phyloP scores from a whole-genome alignment of 2,888 invertebrate genomes.

The Thera britannica region DNA sequence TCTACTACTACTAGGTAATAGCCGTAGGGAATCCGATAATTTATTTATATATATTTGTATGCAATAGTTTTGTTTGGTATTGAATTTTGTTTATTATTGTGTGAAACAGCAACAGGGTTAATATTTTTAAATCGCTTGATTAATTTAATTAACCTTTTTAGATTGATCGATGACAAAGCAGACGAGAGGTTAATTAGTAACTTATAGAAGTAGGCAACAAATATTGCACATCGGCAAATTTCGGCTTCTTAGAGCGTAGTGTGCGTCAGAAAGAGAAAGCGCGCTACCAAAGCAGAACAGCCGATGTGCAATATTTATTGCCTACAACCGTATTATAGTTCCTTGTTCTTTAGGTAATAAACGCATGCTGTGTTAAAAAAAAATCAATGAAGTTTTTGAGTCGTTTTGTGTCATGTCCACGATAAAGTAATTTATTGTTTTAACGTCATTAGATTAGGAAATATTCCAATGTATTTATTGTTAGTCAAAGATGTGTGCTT shows the following conservation, averaged over 20 bases:
- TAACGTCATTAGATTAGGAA: constrained; percentile 62
- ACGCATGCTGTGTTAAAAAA: constrained; percentile 61
- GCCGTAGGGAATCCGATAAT: constrained; percentile 2
- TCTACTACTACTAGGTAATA: too few species aligned
- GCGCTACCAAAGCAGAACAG: too few species aligned
- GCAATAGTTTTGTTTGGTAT: constrained; percentile 26
- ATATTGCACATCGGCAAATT: too few species aligned
- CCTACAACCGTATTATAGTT: background rate
- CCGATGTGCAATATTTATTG: too few species aligned
- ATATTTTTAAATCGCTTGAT: constrained; percentile 40
- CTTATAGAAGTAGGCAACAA: background rate
- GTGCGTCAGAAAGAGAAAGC: too few species aligned
- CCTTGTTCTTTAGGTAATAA: constrained; percentile 46
- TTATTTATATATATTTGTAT: constrained; percentile 27
- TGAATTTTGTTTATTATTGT: constrained; percentile 34
- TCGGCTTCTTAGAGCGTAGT: too few species aligned
- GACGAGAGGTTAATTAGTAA: background rate
- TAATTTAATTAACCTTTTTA: constrained; percentile 1
- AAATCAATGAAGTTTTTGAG: constrained; percentile 59
- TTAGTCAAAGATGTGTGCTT: constrained; percentile 69
- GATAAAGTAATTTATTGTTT: constrained; percentile 64
- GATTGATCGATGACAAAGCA: background rate
- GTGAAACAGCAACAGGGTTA: constrained; percentile 52
- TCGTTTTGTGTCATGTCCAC: constrained; percentile 73
- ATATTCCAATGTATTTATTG: constrained; percentile 80